Evolutionary conservation across 1,140 invertebrate species (phyloP).

Genomic region (Dendrolimus punctatus): DNA sequence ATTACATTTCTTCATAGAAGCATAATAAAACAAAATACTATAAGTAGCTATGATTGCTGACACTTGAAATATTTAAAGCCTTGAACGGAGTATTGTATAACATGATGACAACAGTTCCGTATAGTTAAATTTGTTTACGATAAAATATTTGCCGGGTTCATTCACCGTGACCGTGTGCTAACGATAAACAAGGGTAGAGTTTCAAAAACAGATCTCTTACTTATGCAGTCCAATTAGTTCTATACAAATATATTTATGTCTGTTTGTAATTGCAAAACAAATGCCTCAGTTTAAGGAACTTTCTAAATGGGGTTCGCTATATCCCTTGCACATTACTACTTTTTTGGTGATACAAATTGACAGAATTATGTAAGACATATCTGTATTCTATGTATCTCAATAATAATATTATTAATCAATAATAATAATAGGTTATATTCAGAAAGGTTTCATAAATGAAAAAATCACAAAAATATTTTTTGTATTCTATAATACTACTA

Average conservation of each 20-base stretch:
- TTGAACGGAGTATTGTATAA: slow-evolving; percentile 40
- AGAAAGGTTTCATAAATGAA: too few species aligned
- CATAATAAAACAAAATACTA: neutral
- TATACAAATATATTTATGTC: neutral
- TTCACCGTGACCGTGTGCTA: slow-evolving; percentile 30
- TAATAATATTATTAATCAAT: too few species aligned
- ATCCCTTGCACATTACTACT: too few species aligned
- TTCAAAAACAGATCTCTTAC: neutral
- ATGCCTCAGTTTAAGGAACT: too few species aligned
- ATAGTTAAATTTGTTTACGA: slow-evolving; percentile 44
- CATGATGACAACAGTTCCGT: slow-evolving; percentile 33
- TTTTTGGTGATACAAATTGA: too few species aligned
- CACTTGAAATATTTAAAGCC: slow-evolving; percentile 9
- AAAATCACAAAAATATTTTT: too few species aligned
- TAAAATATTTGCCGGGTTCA: slow-evolving; percentile 43
- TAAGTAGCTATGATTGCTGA: too few species aligned
- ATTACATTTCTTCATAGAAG: slow-evolving; percentile 4
- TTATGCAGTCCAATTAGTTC: neutral
- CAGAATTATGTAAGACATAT: too few species aligned
- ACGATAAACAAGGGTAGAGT: slow-evolving; percentile 20
- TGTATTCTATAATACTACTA: too few species aligned
- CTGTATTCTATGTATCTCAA: too few species aligned
- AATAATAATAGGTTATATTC: too few species aligned
- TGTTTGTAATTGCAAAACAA: neutral
- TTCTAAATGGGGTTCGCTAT: too few species aligned